These are phyloP conservation scores for Petrocephalus schoutedeni DNA, from an alignment of 2,797 vertebrate species.

Conservation along the genomic window DNA sequence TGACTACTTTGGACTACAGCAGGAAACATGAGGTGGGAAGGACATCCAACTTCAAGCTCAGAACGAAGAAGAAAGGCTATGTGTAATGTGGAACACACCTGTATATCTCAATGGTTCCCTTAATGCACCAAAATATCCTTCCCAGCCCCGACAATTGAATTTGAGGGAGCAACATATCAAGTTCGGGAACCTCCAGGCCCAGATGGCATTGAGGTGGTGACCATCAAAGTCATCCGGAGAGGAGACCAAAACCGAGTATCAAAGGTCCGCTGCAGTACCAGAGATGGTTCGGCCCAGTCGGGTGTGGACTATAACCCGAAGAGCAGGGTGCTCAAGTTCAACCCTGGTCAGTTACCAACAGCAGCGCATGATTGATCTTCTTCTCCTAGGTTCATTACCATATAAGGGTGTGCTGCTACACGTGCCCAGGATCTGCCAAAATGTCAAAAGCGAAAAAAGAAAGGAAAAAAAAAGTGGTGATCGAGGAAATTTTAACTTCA, in stretches of 20 bases:
- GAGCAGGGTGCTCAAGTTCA: slow-evolving; percentile 87
- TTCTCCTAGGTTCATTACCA: not conserved
- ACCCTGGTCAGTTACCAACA: slow-evolving; percentile 68
- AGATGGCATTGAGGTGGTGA: slow-evolving; percentile 75
- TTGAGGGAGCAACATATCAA: slow-evolving; percentile 85
- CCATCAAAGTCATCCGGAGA: slow-evolving; percentile 76
- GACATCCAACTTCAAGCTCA: not conserved
- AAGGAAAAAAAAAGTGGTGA: too few species aligned
- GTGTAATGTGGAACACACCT: not conserved
- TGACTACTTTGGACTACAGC: not conserved
- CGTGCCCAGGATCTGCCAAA: too few species aligned
- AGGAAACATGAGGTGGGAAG: not conserved
- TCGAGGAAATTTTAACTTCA: too few species aligned
- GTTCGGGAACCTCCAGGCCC: slow-evolving; percentile 84
- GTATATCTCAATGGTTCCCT: not conserved
- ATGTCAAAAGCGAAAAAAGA: too few species aligned
- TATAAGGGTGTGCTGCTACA: too few species aligned
- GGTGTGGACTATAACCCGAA: slow-evolving; percentile 96
- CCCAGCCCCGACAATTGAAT: slow-evolving; percentile 90
- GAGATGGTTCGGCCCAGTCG: slow-evolving; percentile 95
- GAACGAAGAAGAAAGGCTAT: not conserved
- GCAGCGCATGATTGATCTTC: not conserved
- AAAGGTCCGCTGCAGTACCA: slow-evolving; percentile 91
- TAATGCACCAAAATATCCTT: not conserved
- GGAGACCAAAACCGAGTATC: slow-evolving; percentile 93